A percentile compares a stretch with the other conserved stretches of the same genome.
These are phyloP conservation scores for Digitonthophagus gazella DNA, from an alignment of 2,888 invertebrate species.

Conservation along the genomic window DNA sequence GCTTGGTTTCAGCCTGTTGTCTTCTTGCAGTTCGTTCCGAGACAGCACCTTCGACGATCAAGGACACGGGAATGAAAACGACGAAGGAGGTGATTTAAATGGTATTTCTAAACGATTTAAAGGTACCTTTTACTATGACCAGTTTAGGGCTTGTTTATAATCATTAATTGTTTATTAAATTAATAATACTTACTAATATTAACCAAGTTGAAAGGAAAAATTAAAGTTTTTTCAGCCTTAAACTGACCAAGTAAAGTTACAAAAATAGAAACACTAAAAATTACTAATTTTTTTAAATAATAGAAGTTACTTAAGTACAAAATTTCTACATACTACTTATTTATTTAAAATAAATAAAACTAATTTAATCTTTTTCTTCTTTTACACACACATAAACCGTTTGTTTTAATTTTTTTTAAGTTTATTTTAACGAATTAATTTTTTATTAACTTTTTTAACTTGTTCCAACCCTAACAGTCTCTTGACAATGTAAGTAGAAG, in stretches of 20 bases:
- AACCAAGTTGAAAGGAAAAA: no score
- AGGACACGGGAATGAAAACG: conserved; percentile 55
- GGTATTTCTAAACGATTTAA: conserved; percentile 51
- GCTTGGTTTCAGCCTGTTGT: conserved; percentile 64
- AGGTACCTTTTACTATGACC: conserved; percentile 42
- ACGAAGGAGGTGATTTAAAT: conserved; percentile 57
- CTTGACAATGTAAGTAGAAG: conserved; percentile 27
- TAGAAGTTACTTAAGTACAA: not conserved
- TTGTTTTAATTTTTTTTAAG: not conserved
- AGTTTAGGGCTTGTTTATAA: conserved; percentile 31
- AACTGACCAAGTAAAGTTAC: not conserved
- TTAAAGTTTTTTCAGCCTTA: not conserved
- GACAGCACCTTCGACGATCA: conserved; percentile 77
- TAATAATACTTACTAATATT: no score
- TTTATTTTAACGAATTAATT: not conserved
- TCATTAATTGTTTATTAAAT: no score
- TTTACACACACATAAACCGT: no score
- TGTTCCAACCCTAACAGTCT: conserved; percentile 25
- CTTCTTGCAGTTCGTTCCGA: conserved; percentile 82
- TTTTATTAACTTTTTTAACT: conserved; percentile 8
- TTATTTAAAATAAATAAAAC: no score
- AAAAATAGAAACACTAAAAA: not conserved
- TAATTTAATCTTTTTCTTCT: not conserved
- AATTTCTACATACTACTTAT: conserved; percentile 8
- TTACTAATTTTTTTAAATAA: no score